phyloP scores from a whole-genome alignment of 92 coral and sea anemone genomes.

The Micromussa lordhowensis region DNA sequence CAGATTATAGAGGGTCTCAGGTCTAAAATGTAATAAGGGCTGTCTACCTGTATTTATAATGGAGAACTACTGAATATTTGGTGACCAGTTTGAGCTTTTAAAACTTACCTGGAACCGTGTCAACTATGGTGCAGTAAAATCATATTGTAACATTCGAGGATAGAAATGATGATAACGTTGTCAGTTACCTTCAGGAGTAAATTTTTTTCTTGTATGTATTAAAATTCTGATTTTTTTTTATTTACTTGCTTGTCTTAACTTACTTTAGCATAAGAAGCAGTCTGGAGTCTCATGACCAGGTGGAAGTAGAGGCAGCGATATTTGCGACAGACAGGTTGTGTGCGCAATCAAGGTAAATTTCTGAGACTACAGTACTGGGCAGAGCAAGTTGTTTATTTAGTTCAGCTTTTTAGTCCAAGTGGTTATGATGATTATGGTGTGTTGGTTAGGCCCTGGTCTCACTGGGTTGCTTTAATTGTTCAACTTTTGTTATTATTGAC shows the following conservation, averaged over 20 bases:
- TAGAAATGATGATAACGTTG: no score
- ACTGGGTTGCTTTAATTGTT: neutral
- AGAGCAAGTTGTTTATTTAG: neutral
- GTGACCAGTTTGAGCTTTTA: no score
- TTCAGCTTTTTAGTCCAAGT: neutral
- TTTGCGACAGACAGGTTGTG: constrained; percentile 95
- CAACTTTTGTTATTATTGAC: neutral
- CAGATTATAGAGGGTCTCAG: no score
- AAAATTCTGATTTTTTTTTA: neutral
- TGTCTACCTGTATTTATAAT: no score
- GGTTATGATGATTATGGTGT: no score
- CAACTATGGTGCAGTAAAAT: no score
- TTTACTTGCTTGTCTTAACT: neutral
- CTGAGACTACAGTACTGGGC: neutral
- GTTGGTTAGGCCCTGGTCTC: neutral
- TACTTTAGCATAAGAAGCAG: constrained; percentile 82
- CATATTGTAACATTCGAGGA: no score
- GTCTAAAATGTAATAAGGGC: no score
- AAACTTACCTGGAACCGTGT: no score
- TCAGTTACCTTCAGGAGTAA: no score
- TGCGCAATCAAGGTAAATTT: constrained; percentile 86
- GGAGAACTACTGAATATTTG: no score
- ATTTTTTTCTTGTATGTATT: no score
- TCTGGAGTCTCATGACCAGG: constrained; percentile 96
- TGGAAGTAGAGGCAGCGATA: constrained; percentile 96